A percentile compares a stretch with the other conserved stretches of the same genome.
phyloP scores from a whole-genome alignment of 2,797 vertebrate genomes.

The Platyrinchus mystaceus region DNA sequence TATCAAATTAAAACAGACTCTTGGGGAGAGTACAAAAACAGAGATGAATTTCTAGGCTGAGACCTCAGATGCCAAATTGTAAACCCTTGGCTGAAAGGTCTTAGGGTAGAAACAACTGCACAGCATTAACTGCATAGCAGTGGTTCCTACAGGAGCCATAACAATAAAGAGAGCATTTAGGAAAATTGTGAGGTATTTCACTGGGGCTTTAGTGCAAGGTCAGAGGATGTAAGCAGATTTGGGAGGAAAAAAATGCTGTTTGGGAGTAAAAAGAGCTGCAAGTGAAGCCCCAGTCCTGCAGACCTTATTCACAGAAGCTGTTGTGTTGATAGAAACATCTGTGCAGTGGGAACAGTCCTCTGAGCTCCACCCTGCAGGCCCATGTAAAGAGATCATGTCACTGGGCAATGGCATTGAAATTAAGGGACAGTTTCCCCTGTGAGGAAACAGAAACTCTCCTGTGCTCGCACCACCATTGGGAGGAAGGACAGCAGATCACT shows the following conservation, averaged over 20 bases:
- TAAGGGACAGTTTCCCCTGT: background rate
- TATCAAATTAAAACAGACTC: slow-evolving; percentile 41
- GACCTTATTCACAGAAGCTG: background rate
- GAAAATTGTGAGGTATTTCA: background rate
- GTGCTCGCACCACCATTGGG: background rate
- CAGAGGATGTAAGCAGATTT: background rate
- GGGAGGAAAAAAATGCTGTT: background rate
- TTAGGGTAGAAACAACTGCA: background rate
- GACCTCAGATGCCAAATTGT: slow-evolving; percentile 37
- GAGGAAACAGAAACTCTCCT: background rate
- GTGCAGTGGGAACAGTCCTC: background rate
- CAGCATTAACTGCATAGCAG: slow-evolving; percentile 44
- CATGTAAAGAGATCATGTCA: background rate
- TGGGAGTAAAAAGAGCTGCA: background rate
- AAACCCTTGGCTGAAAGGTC: slow-evolving; percentile 38
- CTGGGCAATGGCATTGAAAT: background rate
- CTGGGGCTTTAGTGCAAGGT: background rate
- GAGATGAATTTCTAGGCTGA: slow-evolving; percentile 25
- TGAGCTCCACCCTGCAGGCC: background rate
- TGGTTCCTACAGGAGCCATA: slow-evolving; percentile 29
- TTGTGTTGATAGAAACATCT: background rate
- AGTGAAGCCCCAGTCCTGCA: background rate
- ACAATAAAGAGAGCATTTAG: slow-evolving; percentile 19
- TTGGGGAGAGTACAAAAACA: slow-evolving; percentile 26
- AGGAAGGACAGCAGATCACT: background rate